Conservation (phyloP, 1,140 invertebrate species). For the Leptinotarsa undecemlineata region DNA sequence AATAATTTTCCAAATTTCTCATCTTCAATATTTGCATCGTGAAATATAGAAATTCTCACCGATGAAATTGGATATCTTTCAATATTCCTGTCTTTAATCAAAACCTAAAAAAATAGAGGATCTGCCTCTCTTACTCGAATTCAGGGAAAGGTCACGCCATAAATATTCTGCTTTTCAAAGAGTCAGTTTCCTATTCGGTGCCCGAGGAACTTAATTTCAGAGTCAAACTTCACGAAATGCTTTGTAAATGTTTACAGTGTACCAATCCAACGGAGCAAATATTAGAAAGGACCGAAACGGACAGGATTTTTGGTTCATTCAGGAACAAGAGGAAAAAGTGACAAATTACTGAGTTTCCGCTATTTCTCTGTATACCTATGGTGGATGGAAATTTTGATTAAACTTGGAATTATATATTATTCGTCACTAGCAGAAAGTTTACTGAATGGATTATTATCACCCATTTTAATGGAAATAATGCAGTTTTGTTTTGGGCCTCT, state of each 20-base stretch:
- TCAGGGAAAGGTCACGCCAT: not conserved
- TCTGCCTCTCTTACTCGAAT: not conserved
- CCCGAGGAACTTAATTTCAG: slow-evolving; percentile 12
- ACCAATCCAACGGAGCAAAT: slow-evolving; percentile 8
- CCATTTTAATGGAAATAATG: too few relatives aligned
- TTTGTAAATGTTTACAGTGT: slow-evolving; percentile 15
- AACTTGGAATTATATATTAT: too few relatives aligned
- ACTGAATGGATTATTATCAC: too few relatives aligned
- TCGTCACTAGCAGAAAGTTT: too few relatives aligned
- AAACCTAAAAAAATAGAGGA: not conserved
- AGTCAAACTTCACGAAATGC: slow-evolving; percentile 13
- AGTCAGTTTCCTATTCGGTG: not conserved
- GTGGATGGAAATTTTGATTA: too few relatives aligned
- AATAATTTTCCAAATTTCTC: too few relatives aligned
- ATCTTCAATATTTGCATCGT: too few relatives aligned
- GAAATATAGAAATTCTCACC: too few relatives aligned
- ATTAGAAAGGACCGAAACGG: slow-evolving; percentile 8
- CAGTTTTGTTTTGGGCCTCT: too few relatives aligned
- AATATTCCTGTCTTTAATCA: too few relatives aligned
- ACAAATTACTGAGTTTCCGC: not conserved
- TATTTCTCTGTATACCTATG: not conserved
- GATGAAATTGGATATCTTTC: too few relatives aligned
- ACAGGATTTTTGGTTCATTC: not conserved
- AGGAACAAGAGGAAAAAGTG: not conserved
- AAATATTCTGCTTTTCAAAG: slow-evolving; percentile 5